Base-by-base conservation (phyloP, 2,113 vertebrate species). In the Ophiodon elongatus region DNA sequence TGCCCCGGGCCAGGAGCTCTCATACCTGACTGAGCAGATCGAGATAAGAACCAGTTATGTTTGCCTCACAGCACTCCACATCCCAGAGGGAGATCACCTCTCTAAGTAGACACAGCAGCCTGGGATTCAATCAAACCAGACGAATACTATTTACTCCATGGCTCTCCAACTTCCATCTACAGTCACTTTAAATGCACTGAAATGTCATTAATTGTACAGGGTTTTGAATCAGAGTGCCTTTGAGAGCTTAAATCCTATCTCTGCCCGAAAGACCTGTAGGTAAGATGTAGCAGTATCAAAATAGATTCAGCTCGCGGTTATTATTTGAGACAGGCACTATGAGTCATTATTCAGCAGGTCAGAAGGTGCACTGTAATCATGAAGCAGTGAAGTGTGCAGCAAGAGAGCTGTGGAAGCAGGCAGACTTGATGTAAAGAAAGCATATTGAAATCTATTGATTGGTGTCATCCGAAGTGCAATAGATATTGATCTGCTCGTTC, bases 41-140 rank as follows among this genome's bases (percentile, higher is more conserved):
- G 8, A 86, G 93, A 92, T 89, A 92, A 90, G 85, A 93, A 84
- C 75, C 86, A 84, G 90, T 92, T 93, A 90, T 94, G 90, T 94
- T 86, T 87, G 92, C 91, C 89, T 94, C 86, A 83, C 92, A 93
- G 91, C 83, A 68, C 90, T 91, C 59, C 74, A 64, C 85, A 90
- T 90, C 92, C 88, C 88, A 80, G 73, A 89, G 88, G 92, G 85
- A 82, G 85, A 85, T 85, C 89, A 82, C 83, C 77, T 86, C 75
- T 88, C 76, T 41, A 43, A 84, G 87, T 67, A 87, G 82, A 88
- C 73, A 31, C 76, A 23, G 71, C 87, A 80, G 81, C 60, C 77
- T 56, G 73, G 86, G 79, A 87, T 81, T 92, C 75, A 79, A 71
- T 79, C 79, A 71, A 71, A 78, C 66, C 47, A 75, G 68, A 90